Base-by-base conservation (phyloP, 2,888 invertebrate species). In the Coenonympha glycerion region DNA sequence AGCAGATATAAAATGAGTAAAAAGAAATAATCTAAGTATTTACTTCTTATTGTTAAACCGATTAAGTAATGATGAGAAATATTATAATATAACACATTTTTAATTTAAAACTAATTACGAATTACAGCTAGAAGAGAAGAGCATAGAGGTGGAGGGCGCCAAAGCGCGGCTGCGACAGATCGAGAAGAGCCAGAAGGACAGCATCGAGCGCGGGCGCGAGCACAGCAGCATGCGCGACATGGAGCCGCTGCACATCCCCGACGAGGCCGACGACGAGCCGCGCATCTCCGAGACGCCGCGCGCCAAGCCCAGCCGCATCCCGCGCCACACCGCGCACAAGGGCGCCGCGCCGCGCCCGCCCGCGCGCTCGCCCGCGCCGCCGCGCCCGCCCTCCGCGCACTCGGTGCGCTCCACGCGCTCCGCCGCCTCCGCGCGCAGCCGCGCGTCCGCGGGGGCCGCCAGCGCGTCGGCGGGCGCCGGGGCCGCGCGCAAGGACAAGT, bases 101-200 rank as follows among this genome's bases (percentile, higher is more conserved):
- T 4, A 13, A 22, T 4, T 1, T 8, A 8, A 2, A 41, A n/a
- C 3, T 18, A 28, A 18, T 41, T 2, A 11, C 9, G 11, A 13
- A 40, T 75, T 68, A 11, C 86, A 95, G 94, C 79, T 95, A 64
- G 94, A 94, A 76, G 94, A 95, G 76, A 92, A 92, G 71, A 93
- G 91, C 66, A 94, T 95, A 64, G 94, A 95, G 73, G 68, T 95
- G 64, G 95, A 95, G 76, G 94, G 94, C n/a, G 93, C 94, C 11
- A 88, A 91, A 57, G 94, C 94, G 1, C 90, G 91, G 51, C 89
- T 94, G 50, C 89, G 94, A n/a, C 90, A 93, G 57, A 79, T 94
- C 56, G 94, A 94, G 69, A 90, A 57, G 70, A 76, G 40, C 47
- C 52, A 53, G 42, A 51, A 24, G 55, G 80, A 60, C 75, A 77